Evolutionary conservation across 2,797 vertebrate genomes (phyloP).

Genomic region (Oophaga sylvatica): DNA sequence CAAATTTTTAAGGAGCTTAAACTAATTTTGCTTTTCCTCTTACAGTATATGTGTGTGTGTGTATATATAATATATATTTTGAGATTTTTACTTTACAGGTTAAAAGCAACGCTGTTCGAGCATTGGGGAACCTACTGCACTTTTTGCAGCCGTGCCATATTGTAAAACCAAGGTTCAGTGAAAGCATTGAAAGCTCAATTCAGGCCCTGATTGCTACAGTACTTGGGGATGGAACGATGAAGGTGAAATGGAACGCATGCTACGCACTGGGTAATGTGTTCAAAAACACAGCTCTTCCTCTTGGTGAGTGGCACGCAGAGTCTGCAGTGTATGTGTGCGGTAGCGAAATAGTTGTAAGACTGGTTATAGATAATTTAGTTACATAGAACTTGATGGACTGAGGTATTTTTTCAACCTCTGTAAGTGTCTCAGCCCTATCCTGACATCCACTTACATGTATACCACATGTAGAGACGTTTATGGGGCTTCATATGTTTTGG

Average conservation of each 20-base stretch:
- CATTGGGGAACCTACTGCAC: constrained; percentile 91
- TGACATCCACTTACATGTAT: no score
- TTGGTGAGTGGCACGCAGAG: constrained; percentile 77
- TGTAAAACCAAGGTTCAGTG: constrained; percentile 81
- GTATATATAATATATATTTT: no score
- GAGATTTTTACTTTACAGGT: constrained; percentile 74
- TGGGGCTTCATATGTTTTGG: no score
- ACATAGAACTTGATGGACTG: no score
- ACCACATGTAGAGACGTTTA: no score
- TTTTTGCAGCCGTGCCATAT: constrained; percentile 88
- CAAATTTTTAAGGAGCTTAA: no score
- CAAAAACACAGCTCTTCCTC: constrained; percentile 86
- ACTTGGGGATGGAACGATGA: constrained; percentile 91
- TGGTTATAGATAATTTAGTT: no score
- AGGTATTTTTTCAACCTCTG: no score
- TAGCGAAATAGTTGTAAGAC: not conserved
- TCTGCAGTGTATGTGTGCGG: not conserved
- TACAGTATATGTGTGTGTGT: no score
- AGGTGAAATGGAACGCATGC: constrained; percentile 97
- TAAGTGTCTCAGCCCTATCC: no score
- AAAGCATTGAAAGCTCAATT: constrained; percentile 84
- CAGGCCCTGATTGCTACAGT: constrained; percentile 87
- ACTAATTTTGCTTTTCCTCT: no score
- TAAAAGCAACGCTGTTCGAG: constrained; percentile 91
- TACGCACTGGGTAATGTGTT: constrained; percentile 95